A percentile compares a stretch with the other conserved stretches of the same genome.
Evolutionary conservation across 2,888 invertebrate species (phyloP).

Genomic region (Sinotaia quadrata): DNA sequence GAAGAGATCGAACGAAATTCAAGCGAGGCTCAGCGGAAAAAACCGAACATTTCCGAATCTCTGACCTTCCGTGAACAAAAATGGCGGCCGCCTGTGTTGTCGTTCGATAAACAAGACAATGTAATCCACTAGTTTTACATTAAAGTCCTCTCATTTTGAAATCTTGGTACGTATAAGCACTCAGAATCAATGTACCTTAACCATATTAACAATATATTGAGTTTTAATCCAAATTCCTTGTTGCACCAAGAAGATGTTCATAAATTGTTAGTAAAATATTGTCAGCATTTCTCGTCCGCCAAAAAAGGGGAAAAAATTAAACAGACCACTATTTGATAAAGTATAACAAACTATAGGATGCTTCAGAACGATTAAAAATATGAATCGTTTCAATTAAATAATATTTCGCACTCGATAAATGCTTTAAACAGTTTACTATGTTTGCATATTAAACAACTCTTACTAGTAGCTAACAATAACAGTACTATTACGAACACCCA

Average conservation of each 20-base stretch:
- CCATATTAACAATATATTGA: not conserved
- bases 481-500: too few species aligned
- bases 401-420: too few species aligned
- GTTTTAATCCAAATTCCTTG: not conserved
- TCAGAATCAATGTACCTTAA: not conserved
- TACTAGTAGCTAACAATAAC: too few species aligned
- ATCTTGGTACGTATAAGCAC: slow-evolving; percentile 5
- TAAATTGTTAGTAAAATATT: slow-evolving; percentile 24
- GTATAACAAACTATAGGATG: too few species aligned
- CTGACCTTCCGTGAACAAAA: slow-evolving; percentile 33
- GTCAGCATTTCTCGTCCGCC: slow-evolving; percentile 18
- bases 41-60: slow-evolving; percentile 21
- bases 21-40: slow-evolving; percentile 38
- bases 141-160: not conserved
- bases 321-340: too few species aligned
- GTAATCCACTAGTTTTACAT: slow-evolving; percentile 9
- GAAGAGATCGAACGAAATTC: slow-evolving; percentile 30
- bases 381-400: too few species aligned
- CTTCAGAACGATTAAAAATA: too few species aligned
- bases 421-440: too few species aligned
- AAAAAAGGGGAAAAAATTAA: slow-evolving; percentile 14
- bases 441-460: too few species aligned
- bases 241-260: too few species aligned
- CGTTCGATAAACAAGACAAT: slow-evolving; percentile 39
- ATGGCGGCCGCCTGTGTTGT: slow-evolving; percentile 38